Evolutionary conservation across 2,888 invertebrate genomes (phyloP).

Genomic region (Mythimna loreyi): DNA sequence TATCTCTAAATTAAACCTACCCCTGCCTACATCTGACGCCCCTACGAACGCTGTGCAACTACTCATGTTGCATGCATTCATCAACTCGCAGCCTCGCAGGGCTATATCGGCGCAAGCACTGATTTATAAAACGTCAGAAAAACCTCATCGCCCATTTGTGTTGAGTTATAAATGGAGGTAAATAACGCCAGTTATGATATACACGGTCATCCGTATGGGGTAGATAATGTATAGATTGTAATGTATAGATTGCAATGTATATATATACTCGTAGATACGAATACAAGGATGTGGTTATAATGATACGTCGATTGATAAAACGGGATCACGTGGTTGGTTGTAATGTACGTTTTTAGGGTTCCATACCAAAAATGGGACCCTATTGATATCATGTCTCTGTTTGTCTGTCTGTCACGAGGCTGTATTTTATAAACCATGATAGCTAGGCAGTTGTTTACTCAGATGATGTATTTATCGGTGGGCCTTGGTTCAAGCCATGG

Average conservation of each 20-base stretch:
- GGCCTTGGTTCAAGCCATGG: no score
- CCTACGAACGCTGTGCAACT: slow-evolving; percentile 64
- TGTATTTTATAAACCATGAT: no score
- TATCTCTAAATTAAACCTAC: neutral
- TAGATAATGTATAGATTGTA: slow-evolving; percentile 15
- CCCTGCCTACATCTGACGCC: slow-evolving; percentile 1
- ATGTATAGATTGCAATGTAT: slow-evolving; percentile 10
- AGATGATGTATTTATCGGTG: no score
- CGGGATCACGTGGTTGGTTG: neutral
- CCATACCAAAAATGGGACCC: no score
- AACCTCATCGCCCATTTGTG: slow-evolving; percentile 79
- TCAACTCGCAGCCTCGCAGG: slow-evolving; percentile 79
- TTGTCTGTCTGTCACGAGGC: no score
- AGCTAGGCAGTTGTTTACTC: neutral
- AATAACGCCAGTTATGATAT: slow-evolving; percentile 62
- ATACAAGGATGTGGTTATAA: slow-evolving; percentile 6
- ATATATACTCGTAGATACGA: neutral
- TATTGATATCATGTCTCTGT: no score
- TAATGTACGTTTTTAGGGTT: no score
- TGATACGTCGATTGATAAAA: slow-evolving; percentile 14
- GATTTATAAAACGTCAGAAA: slow-evolving; percentile 84
- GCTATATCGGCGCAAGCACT: slow-evolving; percentile 78
- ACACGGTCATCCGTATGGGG: slow-evolving; percentile 38
- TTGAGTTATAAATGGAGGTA: slow-evolving; percentile 72
- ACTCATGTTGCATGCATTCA: slow-evolving; percentile 82